A percentile compares a stretch with the other conserved stretches of the same genome.
These are phyloP conservation scores for Anoplopoma fimbria DNA, from an alignment of 2,113 vertebrate species.

Conservation along the genomic window DNA sequence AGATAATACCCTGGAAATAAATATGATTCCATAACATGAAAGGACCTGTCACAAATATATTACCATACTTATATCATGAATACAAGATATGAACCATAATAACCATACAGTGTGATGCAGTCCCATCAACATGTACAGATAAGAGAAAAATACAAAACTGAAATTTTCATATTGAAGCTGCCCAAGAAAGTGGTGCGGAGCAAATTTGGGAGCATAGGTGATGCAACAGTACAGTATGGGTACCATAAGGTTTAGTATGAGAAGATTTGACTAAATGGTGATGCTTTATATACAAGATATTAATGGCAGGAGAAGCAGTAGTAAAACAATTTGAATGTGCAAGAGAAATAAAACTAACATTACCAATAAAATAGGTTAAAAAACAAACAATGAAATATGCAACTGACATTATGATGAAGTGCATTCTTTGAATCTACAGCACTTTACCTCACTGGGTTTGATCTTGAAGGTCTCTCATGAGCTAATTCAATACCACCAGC, in stretches of 20 bases:
- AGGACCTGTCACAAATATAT: not conserved
- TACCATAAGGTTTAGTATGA: too few relatives aligned
- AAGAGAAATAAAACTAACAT: not conserved
- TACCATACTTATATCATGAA: not conserved
- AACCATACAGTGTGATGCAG: not conserved
- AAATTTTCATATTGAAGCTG: not conserved
- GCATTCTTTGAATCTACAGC: not conserved
- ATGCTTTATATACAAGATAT: not conserved
- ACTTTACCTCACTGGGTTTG: not conserved
- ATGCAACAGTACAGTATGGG: not conserved
- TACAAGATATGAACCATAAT: not conserved
- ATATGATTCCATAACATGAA: not conserved
- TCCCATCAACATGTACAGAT: not conserved
- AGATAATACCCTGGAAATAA: not conserved
- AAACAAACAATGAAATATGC: not conserved
- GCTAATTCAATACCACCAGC: not conserved
- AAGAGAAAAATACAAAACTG: not conserved
- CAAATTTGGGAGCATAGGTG: not conserved
- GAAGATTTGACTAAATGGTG: not conserved
- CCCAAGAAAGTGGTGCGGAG: not conserved
- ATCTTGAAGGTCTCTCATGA: slow-evolving; percentile 1
- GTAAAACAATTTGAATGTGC: not conserved
- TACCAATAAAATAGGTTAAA: not conserved
- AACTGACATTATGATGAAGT: not conserved
- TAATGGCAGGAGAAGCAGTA: not conserved